A percentile compares a stretch with the other conserved stretches of the same genome.
Evolutionary conservation across 2,113 vertebrate genomes (phyloP).

Genomic region (Podiceps cristatus): DNA sequence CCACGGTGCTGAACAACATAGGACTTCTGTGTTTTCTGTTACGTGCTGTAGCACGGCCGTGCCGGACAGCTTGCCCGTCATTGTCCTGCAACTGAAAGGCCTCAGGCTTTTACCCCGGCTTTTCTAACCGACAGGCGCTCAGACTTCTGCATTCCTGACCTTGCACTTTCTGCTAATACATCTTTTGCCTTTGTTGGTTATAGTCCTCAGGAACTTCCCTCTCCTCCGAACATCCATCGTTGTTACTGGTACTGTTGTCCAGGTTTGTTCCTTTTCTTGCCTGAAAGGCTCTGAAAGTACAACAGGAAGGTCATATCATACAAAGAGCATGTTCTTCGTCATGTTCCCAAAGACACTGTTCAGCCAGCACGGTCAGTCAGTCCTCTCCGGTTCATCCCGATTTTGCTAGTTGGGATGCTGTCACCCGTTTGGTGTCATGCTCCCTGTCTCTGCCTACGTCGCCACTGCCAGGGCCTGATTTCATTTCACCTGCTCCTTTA

Average conservation of each 20-base stretch:
- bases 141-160: neutral
- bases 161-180: neutral
- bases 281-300: neutral
- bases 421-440: neutral
- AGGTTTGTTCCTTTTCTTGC: neutral
- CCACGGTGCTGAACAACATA: neutral
- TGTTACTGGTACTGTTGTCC: accelerated
- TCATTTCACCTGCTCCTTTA: neutral
- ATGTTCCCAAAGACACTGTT: neutral
- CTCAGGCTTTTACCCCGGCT: neutral
- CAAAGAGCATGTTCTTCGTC: accelerated
- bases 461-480: neutral
- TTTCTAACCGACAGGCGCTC: neutral
- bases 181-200: accelerated
- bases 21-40: neutral
- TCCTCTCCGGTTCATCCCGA: neutral
- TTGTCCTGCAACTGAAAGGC: neutral
- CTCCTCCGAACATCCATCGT: neutral
- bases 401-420: neutral
- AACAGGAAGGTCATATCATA: accelerated
- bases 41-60: accelerated
- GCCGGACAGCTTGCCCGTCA: neutral
- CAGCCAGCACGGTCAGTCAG: accelerated
- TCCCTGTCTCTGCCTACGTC: neutral
- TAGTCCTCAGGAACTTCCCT: neutral